Percentiles rank a stretch among this genome's conserved stretches.
Evolutionary conservation across 2,888 invertebrate genomes (phyloP).

Genomic region (Palloptera scutellata): DNA sequence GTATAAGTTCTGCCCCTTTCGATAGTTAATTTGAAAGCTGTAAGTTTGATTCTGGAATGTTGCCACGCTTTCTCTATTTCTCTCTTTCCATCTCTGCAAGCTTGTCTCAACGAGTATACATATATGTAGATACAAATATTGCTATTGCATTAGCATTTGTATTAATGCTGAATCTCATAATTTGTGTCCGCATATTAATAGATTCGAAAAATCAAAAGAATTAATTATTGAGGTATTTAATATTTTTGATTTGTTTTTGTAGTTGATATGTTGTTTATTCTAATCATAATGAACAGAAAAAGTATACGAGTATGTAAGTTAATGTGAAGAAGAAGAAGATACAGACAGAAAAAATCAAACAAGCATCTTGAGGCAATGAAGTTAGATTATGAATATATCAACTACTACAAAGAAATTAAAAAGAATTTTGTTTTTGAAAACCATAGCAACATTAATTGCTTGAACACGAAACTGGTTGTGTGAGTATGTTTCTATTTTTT

Average conservation of each 20-base stretch:
- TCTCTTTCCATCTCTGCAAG: too few relatives aligned
- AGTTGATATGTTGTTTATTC: too few relatives aligned
- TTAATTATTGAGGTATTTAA: constrained; percentile 8
- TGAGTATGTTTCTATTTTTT: neutral
- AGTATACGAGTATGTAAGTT: neutral
- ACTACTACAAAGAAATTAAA: neutral
- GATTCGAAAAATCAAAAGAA: constrained; percentile 12
- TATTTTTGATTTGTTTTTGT: neutral
- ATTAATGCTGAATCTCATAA: too few relatives aligned
- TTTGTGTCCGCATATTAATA: too few relatives aligned
- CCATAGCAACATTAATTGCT: constrained; percentile 27
- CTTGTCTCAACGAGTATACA: too few relatives aligned
- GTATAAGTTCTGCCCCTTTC: too few relatives aligned
- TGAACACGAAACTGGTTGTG: constrained; percentile 24
- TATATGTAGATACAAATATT: too few relatives aligned
- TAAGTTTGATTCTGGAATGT: too few relatives aligned
- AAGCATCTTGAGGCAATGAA: constrained; percentile 26
- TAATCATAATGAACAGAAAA: too few relatives aligned
- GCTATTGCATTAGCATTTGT: too few relatives aligned
- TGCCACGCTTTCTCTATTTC: too few relatives aligned
- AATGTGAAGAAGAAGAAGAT: neutral
- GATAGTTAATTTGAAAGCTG: too few relatives aligned
- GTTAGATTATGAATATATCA: constrained; percentile 19
- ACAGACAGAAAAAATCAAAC: constrained; percentile 7
- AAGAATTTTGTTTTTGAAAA: constrained; percentile 13